These are phyloP conservation scores for Oreocharis arfaki DNA, from an alignment of 2,113 vertebrate genomes.

Conservation along the genomic window DNA sequence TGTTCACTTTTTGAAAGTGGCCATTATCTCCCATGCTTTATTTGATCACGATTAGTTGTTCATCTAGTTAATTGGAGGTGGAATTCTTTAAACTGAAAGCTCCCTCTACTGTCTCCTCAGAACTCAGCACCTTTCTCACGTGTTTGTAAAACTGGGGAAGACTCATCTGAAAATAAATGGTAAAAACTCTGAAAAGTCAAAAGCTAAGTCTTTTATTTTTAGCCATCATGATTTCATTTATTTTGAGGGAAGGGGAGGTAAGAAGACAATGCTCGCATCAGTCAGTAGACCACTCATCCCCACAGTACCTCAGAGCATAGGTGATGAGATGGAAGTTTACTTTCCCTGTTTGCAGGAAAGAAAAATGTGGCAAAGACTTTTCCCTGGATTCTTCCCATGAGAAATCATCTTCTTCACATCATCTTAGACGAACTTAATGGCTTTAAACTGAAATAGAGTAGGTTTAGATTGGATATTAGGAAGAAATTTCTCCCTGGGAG, in stretches of 20 bases:
- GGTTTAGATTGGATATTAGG: background rate
- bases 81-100: background rate
- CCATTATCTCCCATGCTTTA: background rate
- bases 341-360: background rate
- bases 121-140: background rate
- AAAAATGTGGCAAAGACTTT: background rate
- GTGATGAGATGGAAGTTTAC: background rate
- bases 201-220: background rate
- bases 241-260: background rate
- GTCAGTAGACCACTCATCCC: background rate
- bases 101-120: slow-evolving; percentile 34
- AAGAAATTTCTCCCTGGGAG: background rate
- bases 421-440: background rate
- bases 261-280: background rate
- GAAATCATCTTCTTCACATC: background rate
- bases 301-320: background rate
- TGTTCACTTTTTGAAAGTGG: background rate
- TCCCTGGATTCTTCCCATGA: background rate
- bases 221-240: background rate
- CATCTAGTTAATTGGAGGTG: background rate
- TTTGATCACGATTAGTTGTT: background rate
- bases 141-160: background rate
- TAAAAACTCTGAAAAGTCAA: background rate
- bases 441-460: background rate
- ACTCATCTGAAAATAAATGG: background rate